Conservation (phyloP, 2,888 invertebrate species). For the Blastobasis adustella region DNA sequence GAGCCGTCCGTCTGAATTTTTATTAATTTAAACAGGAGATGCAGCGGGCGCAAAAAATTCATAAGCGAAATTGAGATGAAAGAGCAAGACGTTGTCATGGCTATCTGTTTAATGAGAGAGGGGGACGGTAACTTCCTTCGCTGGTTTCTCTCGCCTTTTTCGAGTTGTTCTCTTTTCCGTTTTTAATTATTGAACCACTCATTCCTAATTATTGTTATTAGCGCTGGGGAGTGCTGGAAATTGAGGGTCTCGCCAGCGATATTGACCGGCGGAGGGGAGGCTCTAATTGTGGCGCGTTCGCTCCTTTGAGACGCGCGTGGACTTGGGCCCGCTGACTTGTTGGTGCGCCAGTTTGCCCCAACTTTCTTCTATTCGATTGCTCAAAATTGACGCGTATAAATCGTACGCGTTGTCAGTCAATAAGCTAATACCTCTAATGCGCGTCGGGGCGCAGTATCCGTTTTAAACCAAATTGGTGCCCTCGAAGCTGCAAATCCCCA, state of each 20-base stretch:
- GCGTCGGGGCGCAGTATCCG: slow-evolving; percentile 56
- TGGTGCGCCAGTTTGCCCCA: slow-evolving; percentile 18
- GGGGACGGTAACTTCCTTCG: slow-evolving; percentile 40
- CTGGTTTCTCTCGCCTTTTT: slow-evolving; percentile 47
- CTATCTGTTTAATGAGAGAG: slow-evolving; percentile 24
- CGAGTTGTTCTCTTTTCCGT: slow-evolving; percentile 71
- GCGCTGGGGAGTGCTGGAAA: slow-evolving; percentile 71
- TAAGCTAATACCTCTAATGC: slow-evolving; percentile 65
- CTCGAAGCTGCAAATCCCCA: slow-evolving; percentile 59
- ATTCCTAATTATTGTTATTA: slow-evolving; percentile 77
- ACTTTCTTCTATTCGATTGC: not conserved
- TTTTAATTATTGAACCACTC: slow-evolving; percentile 77
- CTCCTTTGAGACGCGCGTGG: slow-evolving; percentile 67
- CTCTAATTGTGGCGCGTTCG: slow-evolving; percentile 70
- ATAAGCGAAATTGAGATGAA: slow-evolving; percentile 54
- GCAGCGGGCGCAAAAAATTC: slow-evolving; percentile 41
- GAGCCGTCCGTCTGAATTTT: slow-evolving; percentile 43
- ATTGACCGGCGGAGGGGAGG: slow-evolving; percentile 68
- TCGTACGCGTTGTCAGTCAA: slow-evolving; percentile 31
- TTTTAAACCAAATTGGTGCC: slow-evolving; percentile 68
- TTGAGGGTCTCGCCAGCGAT: slow-evolving; percentile 68
- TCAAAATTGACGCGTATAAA: not conserved
- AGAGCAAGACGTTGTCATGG: slow-evolving; percentile 31
- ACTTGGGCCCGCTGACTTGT: slow-evolving; percentile 45
- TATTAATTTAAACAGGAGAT: slow-evolving; percentile 54